phyloP scores from a whole-genome alignment of 2,113 vertebrate genomes.

The Egretta garzetta region DNA sequence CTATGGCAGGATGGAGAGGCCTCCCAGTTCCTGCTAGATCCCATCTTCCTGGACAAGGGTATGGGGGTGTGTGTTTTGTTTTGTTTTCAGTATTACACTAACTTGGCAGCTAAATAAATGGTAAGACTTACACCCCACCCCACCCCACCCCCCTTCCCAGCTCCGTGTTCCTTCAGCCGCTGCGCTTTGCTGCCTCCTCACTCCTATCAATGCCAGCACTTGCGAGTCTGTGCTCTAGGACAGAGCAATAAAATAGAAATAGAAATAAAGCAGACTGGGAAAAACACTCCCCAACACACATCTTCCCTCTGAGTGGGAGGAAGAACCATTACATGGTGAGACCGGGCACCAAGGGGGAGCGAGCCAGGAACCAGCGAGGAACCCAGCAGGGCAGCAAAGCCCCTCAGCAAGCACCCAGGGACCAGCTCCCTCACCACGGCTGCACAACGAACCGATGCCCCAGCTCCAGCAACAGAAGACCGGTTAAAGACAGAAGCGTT shows the following conservation, averaged over 20 bases:
- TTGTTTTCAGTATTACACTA: neutral
- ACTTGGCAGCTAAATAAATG: neutral
- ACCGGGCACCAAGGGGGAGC: neutral
- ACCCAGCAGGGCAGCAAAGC: neutral
- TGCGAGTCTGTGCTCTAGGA: fast-evolving
- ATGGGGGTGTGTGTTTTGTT: neutral
- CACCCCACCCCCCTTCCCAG: neutral
- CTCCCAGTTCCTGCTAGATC: neutral
- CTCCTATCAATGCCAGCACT: fast-evolving
- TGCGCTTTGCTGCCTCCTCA: neutral
- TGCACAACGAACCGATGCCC: neutral
- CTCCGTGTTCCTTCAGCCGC: too few relatives aligned
- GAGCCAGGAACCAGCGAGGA: neutral
- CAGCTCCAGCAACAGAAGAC: neutral
- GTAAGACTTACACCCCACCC: too few relatives aligned
- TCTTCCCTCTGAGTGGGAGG: neutral
- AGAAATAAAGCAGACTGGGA: neutral
- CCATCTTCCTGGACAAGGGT: neutral
- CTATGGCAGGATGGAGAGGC: neutral
- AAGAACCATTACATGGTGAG: neutral
- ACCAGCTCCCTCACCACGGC: fast-evolving
- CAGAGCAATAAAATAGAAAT: neutral
- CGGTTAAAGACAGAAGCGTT: fast-evolving
- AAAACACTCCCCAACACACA: neutral
- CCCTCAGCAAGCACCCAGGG: neutral